These are phyloP conservation scores for Meriones psammophilus DNA, from an alignment of 2,797 vertebrate genomes.

Conservation along the genomic window DNA sequence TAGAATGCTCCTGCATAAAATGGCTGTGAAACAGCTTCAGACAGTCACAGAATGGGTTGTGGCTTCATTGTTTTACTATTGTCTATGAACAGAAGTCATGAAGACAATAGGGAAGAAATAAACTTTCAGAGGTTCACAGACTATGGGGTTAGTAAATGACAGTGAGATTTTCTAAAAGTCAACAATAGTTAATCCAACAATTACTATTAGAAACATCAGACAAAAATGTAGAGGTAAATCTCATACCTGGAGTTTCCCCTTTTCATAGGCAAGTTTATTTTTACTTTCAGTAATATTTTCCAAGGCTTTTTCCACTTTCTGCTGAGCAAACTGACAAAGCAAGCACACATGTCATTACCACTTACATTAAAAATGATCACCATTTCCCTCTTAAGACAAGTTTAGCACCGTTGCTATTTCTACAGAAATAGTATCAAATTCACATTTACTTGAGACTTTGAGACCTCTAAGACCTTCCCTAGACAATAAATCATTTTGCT, in stretches of 20 bases:
- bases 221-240: slow-evolving; percentile 58
- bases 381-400: not conserved
- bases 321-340: slow-evolving; percentile 80
- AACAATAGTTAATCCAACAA: slow-evolving; percentile 31
- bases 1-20: not conserved
- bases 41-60: not conserved
- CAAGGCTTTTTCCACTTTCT: slow-evolving; percentile 85
- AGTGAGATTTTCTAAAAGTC: not conserved
- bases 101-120: not conserved
- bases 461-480: not conserved
- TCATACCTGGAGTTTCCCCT: slow-evolving; percentile 87
- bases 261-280: slow-evolving; percentile 88
- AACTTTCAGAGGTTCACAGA: not conserved
- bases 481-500: not conserved
- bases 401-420: not conserved
- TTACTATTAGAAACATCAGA: slow-evolving; percentile 23
- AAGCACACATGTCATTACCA: slow-evolving; percentile 45
- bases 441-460: not conserved
- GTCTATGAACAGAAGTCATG: not conserved
- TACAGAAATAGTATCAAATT: not conserved
- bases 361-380: not conserved
- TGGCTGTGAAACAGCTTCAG: not conserved
- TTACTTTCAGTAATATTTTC: slow-evolving; percentile 87
- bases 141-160: not conserved
- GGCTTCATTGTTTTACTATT: not conserved